Evolutionary conservation across 2,113 vertebrate genomes (phyloP).

Genomic region (Cephalopterus ornatus): DNA sequence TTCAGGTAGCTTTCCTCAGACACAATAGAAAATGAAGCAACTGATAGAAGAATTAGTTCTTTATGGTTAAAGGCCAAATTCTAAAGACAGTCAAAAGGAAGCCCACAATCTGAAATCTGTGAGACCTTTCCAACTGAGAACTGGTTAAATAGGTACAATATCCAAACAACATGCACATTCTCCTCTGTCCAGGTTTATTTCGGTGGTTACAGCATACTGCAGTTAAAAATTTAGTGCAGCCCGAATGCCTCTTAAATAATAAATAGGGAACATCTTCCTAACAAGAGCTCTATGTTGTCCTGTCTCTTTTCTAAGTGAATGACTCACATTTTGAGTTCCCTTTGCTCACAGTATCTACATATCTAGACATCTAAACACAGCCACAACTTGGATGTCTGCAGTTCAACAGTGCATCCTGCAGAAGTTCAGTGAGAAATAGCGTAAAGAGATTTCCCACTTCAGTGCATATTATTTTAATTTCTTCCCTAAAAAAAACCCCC

Average conservation of each 20-base stretch:
- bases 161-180: background rate
- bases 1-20: background rate
- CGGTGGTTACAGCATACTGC: background rate
- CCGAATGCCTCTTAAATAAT: background rate
- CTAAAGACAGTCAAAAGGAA: background rate
- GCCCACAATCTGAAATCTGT: background rate
- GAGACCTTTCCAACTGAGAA: background rate
- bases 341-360: background rate
- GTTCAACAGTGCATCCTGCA: background rate
- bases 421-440: background rate
- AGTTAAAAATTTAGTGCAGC: background rate
- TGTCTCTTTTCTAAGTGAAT: background rate
- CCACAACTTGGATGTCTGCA: background rate
- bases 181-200: background rate
- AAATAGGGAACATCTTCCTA: background rate
- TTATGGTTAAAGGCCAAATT: background rate
- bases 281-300: background rate
- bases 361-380: background rate
- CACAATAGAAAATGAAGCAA: background rate
- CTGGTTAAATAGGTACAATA: background rate
- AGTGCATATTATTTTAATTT: background rate
- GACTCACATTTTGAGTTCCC: background rate
- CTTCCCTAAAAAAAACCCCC: background rate
- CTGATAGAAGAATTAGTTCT: background rate
- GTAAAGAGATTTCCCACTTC: background rate